Conservation (phyloP, 37 sponge, comb jelly and placozoan species). For the Halisarca cf. caerulea region DNA sequence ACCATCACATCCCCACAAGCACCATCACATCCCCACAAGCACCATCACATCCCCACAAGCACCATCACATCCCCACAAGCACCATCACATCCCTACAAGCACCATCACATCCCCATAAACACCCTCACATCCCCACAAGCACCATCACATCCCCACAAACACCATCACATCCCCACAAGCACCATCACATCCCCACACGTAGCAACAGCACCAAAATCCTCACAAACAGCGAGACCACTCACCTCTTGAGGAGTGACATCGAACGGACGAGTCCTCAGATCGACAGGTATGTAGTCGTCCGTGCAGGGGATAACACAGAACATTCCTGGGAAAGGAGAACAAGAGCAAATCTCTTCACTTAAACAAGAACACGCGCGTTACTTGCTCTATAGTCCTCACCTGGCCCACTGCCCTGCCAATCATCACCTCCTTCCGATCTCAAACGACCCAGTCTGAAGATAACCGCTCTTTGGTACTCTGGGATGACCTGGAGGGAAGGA, state of each 20-base stretch:
- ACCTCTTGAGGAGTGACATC: conserved; percentile 96
- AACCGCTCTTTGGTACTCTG: conserved; percentile 90
- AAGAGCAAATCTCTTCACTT: not conserved
- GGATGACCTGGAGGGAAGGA: conserved; percentile 52
- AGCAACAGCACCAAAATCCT: not conserved
- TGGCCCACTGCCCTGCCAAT: conserved; percentile 81
- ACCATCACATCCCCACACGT: too few species aligned
- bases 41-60: too few species aligned
- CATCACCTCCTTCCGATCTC: conserved; percentile 34
- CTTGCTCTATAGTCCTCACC: conserved; percentile 41
- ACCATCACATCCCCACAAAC: too few species aligned
- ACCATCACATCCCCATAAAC: too few species aligned
- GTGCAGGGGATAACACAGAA: conserved; percentile 88
- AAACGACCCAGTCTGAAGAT: conserved; percentile 92
- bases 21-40: too few species aligned
- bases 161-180: too few species aligned
- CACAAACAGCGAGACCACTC: not conserved
- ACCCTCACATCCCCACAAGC: too few species aligned
- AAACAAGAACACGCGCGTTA: not conserved
- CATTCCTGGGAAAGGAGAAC: conserved; percentile 46
- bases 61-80: too few species aligned
- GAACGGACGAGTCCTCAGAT: conserved; percentile 82
- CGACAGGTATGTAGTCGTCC: conserved; percentile 70
- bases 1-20: too few species aligned
- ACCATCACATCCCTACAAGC: too few species aligned